phyloP scores from a whole-genome alignment of 2,113 vertebrate species.

The Strix uralensis region DNA sequence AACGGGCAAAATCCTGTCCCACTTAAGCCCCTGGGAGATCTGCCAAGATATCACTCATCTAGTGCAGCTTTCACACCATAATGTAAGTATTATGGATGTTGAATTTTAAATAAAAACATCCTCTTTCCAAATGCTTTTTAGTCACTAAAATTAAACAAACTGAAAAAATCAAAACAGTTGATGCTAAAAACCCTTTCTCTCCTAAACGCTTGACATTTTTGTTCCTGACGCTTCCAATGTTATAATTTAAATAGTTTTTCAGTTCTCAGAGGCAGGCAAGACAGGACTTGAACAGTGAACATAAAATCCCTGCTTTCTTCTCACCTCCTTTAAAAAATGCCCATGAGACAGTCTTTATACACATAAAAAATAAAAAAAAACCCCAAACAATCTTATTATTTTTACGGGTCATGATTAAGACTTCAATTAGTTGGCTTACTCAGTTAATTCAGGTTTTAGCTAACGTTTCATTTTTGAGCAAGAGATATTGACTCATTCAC shows the following conservation, averaged over 20 bases:
- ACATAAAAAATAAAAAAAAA: neutral
- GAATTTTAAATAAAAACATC: constrained; percentile 42
- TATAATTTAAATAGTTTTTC: neutral
- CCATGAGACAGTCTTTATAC: neutral
- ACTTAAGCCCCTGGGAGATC: neutral
- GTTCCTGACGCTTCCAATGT: neutral
- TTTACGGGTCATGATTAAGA: neutral
- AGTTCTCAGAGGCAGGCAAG: neutral
- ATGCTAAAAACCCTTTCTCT: neutral
- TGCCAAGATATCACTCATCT: constrained; percentile 44
- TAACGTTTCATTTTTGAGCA: neutral
- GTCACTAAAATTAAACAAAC: constrained; percentile 8
- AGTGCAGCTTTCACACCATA: neutral
- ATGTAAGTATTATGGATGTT: neutral
- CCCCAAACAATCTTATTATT: neutral
- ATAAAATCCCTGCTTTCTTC: neutral
- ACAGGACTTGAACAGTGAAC: neutral
- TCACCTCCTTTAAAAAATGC: neutral
- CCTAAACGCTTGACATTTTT: neutral
- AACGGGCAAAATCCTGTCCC: neutral
- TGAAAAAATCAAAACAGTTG: neutral
- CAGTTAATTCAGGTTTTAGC: constrained; percentile 6
- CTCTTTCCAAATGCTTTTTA: constrained; percentile 14
- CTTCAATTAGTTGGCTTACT: neutral
- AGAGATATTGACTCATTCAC: neutral